Percentiles rank a stretch among this genome's conserved stretches.
Evolutionary conservation across 2,888 invertebrate species (phyloP).

Genomic region (Empis livida): DNA sequence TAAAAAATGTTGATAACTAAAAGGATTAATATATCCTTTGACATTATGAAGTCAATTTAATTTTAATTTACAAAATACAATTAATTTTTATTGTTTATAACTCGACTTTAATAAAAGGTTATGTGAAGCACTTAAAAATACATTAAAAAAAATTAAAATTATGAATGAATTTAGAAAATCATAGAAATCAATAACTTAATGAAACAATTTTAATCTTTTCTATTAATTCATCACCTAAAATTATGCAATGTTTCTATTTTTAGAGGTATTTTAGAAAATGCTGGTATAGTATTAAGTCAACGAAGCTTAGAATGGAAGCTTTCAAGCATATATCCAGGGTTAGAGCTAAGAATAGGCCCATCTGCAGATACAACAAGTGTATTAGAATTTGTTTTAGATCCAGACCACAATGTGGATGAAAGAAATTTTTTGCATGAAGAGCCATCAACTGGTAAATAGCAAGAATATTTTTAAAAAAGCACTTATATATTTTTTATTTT

Average conservation of each 20-base stretch:
- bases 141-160: too few relatives aligned
- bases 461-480: neutral
- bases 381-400: constrained; percentile 61
- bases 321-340: constrained; percentile 57
- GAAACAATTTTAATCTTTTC: too few relatives aligned
- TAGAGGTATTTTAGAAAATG: constrained; percentile 53
- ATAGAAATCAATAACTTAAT: too few relatives aligned
- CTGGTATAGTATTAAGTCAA: constrained; percentile 53
- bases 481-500: neutral
- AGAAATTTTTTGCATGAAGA: constrained; percentile 35
- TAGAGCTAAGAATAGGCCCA: constrained; percentile 62
- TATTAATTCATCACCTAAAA: neutral
- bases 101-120: too few relatives aligned
- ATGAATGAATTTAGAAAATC: too few relatives aligned
- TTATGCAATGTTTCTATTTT: constrained; percentile 3
- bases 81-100: too few relatives aligned
- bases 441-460: constrained; percentile 25
- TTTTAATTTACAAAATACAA: too few relatives aligned
- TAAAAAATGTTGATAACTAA: too few relatives aligned
- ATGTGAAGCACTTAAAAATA: too few relatives aligned
- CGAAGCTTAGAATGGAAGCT: constrained; percentile 65
- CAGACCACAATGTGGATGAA: constrained; percentile 34
- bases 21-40: too few relatives aligned
- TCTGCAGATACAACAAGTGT: constrained; percentile 54
- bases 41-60: too few relatives aligned